Base-by-base conservation (phyloP, 2,888 invertebrate species). In the Abscondita cerata region DNA sequence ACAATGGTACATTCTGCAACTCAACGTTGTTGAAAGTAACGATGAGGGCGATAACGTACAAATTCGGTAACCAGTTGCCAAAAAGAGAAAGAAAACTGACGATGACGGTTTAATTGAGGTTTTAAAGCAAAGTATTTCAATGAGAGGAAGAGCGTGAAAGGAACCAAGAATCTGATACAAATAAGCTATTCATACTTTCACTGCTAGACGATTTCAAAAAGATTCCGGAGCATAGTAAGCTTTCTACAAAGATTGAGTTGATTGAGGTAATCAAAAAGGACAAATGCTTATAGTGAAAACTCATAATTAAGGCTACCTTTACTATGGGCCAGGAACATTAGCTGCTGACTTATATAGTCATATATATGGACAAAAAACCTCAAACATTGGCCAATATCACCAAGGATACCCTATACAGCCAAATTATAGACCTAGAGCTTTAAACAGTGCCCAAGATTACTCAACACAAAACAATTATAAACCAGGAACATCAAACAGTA, bases 161-260 rank as follows among this genome's bases (percentile, higher is more conserved):
- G 66, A 71, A 65, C 15, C 62, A 68, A 25, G 70, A 69, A 50
- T 68, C 68, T 67, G 70, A 72, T 69, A 70, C 71, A 36, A 70
- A 73, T 47, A 72, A 72, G 66, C 69, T 72, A 12, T 73, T 73
- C 70, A 70, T 72, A 66, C 68, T 73, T 62, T 73, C 36, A 11
- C 11, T 70, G 58, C 60, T 70, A 57, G 70, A 71, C 63, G 71
- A 71, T 65, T 62, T 71, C 15, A 69, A 53, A 62, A 72, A 73
- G 70, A 68, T 72, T 59, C 70, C 72, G 65, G 20, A 19, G 19
- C 11, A 25, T 25, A 9, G 25, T 47, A 18, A 12, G 19, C 25
- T 51, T 19, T 9, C 18, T 18, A 51, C 36, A 25, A 51, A 51
- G 15, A 51, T 13, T 11, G n/a, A 51, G 18, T 9, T 51, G 13